Base-by-base conservation (phyloP, 2,113 vertebrate species). In the Sinocyclocheilus maitianheensis region DNA sequence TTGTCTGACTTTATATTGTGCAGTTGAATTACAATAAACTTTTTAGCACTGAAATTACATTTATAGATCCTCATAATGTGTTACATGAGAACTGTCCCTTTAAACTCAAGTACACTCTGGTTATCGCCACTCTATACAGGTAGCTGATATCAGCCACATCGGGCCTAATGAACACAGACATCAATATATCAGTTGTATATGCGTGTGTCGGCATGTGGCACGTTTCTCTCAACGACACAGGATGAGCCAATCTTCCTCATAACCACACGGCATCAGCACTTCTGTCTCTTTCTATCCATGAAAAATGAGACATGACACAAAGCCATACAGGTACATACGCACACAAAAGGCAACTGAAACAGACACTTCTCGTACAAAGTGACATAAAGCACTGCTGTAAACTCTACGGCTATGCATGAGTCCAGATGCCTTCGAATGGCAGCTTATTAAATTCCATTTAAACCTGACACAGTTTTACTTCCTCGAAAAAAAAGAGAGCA, bases 221-320 rank as follows among this genome's bases (percentile, higher is more conserved):
- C 84, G 79, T 93, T 91, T 94, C 91, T 91, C 89, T 94, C 82
- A 85, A 83, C 83, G 79, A 60, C 67, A 71, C 84, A 85, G 46
- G 86, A 88, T 76, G 62, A 85, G 74, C 80, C 86, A 55, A 88
- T 84, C 89, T 91, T 90, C 91, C 87, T 92, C 90, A 92, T 93
- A 89, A 94, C 90, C 90, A 91, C 88, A 91, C 88, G 85, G 91
- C 91, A 92, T 92, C 92, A 92, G 92, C 91, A 92, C 90, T 92
- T 92, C 89, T 82, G 87, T 90, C 91, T 91, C 87, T 83, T 83
- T 90, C 91, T 89, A 90, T 92, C 92, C 92, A 89, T 93, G 93
- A 94, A 91, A 92, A 93, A 94, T 95, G 93, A 94, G 92, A 94
- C 93, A 93, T 93, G 93, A 94, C 94, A 93, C 78, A 81, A 87